phyloP scores from a whole-genome alignment of 1,140 invertebrate species.

The Oncopodura yosiiana region DNA sequence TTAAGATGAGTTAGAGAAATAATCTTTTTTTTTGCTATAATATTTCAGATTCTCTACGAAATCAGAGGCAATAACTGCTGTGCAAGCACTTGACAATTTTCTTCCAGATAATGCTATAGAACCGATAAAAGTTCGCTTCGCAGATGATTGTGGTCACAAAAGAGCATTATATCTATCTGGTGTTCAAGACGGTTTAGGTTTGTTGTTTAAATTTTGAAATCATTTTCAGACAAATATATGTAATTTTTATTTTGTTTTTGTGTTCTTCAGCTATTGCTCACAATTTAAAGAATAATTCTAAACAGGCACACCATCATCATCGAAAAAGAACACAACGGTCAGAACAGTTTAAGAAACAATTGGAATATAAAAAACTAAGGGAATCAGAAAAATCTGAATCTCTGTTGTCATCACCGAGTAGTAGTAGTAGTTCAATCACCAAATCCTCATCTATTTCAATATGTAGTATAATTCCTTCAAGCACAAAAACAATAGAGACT shows the following conservation, averaged over 20 bases:
- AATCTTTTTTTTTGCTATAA: background rate
- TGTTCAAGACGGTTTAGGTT: background rate
- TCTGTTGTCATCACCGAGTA: no score
- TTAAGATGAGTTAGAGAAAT: background rate
- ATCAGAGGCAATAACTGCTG: constrained; percentile 79
- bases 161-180: constrained; percentile 57
- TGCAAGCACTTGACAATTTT: constrained; percentile 70
- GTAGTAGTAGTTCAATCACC: no score
- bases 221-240: background rate
- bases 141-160: constrained; percentile 85
- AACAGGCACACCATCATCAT: no score
- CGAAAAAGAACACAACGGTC: no score
- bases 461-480: no score
- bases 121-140: constrained; percentile 76
- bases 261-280: background rate
- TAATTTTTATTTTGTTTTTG: background rate
- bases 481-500: no score
- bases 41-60: constrained; percentile 59
- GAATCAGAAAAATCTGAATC: no score
- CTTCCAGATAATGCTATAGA: constrained; percentile 71
- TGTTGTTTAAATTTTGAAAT: background rate
- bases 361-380: no score
- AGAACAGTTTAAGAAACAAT: no score
- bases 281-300: background rate
- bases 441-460: no score